Evolutionary conservation across 2,113 vertebrate genomes (phyloP), one percentile per base, ranked within the genome.

Genomic region (Pachyramphus minor): DNA sequence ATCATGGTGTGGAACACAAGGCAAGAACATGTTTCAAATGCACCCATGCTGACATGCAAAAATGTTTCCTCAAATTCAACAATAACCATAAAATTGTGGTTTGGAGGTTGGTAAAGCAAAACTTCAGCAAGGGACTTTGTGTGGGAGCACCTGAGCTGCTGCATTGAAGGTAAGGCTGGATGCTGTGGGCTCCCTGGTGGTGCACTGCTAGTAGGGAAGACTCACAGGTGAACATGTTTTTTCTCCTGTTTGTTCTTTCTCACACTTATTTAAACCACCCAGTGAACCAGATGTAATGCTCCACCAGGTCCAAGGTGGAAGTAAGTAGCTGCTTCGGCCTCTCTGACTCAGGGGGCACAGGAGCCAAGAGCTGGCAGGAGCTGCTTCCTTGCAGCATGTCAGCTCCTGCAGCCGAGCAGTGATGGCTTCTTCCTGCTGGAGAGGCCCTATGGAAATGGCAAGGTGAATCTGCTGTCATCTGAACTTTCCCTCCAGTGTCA

Each of bases 361-460:
- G 69, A 93, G 89, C 71, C 64, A 72, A 20, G 60, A 63, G 53
- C 35, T 74, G 45, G 15, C 4, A 3, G 78, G 67, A 92, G 82
- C 63, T 67, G 44, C 64, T n/a, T 68, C 64, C 60, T 88, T 67
- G 22, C 33, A 90, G 59, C 24, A 25, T 2, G 1, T 66, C 0
- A 0, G 44, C 72, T 76, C 58, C 77, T 2, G 0, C 55, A 30
- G 63, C 85, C 1, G 0, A 55, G 52, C 7, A 3, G 28, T 20
- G 6, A 4, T 28, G 80, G 64, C 71, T 59, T 6, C 2, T 31
- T 78, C 50, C 62, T 78, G 93, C 72, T 62, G 79, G 31, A 73
- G 49, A 74, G 49, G 14, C 31, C 50, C 18, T 27, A 25, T 84
- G 80, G 59, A 78, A 90, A 60, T 7, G 14, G 37, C 44, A 49